Evolutionary conservation across 2,797 vertebrate genomes (phyloP).

Genomic region (Poeciliopsis turneri): DNA sequence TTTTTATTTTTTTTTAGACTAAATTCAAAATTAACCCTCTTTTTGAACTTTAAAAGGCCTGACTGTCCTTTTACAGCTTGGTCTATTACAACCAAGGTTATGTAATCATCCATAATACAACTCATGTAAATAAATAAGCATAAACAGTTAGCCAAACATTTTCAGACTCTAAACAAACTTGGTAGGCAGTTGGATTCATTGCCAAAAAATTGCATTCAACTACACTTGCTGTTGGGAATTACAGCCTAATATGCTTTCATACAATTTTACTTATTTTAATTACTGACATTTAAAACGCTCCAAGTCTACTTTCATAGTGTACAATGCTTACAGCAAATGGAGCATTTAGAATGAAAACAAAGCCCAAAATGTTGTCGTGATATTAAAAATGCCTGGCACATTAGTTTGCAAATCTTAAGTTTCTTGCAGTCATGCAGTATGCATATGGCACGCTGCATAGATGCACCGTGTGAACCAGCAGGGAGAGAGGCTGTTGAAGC

Average conservation of each 20-base stretch:
- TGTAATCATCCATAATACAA: not conserved
- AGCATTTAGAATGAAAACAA: not conserved
- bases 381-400: not conserved
- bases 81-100: not conserved
- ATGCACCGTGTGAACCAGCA: constrained; percentile 37
- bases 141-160: not conserved
- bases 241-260: not conserved
- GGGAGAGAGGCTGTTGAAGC: constrained; percentile 39
- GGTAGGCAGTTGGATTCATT: not conserved
- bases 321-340: not conserved
- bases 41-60: too few relatives aligned
- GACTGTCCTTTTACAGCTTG: too few relatives aligned
- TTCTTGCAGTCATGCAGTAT: constrained; percentile 13
- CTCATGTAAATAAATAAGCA: not conserved
- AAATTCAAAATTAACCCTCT: too few relatives aligned
- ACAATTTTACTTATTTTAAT: not conserved
- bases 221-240: not conserved
- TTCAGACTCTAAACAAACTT: not conserved
- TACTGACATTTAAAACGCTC: not conserved
- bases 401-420: not conserved
- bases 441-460: constrained; percentile 28
- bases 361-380: not conserved
- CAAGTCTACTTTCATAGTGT: not conserved
- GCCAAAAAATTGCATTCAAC: not conserved
- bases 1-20: too few relatives aligned